These are phyloP conservation scores for Bubo scandiacus DNA, from an alignment of 2,113 vertebrate species.

Conservation along the genomic window DNA sequence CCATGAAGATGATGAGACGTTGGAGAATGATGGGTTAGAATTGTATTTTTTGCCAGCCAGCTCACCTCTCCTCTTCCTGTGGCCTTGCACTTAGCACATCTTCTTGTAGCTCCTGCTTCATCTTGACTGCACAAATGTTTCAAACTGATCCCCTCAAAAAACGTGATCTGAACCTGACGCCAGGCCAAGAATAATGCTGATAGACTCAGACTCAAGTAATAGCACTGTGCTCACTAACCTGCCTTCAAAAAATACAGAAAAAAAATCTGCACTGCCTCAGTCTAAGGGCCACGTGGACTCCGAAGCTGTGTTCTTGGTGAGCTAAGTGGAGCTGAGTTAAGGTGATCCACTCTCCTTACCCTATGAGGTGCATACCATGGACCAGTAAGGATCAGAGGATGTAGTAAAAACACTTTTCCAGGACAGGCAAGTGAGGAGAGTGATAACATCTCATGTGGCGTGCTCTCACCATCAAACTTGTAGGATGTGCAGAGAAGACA, in stretches of 20 bases:
- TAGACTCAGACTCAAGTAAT: not conserved
- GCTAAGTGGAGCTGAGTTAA: not conserved
- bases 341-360: not conserved
- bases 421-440: not conserved
- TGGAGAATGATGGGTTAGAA: not conserved
- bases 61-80: not conserved
- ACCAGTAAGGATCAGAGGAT: not conserved
- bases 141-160: not conserved
- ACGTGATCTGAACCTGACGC: not conserved
- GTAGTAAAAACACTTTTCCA: not conserved
- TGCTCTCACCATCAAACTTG: not conserved
- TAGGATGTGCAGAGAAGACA: not conserved
- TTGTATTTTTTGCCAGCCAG: not conserved
- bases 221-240: not conserved
- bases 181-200: not conserved
- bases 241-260: not conserved
- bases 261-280: not conserved
- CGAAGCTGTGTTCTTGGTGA: not conserved
- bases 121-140: not conserved
- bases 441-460: not conserved
- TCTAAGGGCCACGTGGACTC: not conserved
- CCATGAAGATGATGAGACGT: not conserved
- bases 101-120: not conserved
- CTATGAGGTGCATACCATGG: not conserved
- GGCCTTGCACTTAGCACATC: not conserved